Conservation (phyloP, 2,797 vertebrate genomes). For the Pangasius larnaudii region DNA sequence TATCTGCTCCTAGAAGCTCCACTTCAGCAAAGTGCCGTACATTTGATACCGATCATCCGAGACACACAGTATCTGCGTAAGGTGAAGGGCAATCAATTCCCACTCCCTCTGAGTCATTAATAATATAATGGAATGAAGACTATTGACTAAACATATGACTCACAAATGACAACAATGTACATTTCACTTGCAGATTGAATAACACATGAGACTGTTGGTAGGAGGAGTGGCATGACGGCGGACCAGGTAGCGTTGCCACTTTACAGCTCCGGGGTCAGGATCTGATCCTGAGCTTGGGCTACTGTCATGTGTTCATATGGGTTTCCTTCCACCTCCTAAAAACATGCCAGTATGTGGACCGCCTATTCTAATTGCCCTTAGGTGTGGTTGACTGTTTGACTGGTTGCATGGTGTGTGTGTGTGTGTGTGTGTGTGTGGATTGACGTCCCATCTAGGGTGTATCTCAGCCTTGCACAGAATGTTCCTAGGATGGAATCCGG, state of each 20-base stretch:
- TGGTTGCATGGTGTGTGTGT: neutral
- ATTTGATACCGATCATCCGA: constrained; percentile 43
- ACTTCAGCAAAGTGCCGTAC: constrained; percentile 49
- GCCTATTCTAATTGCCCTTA: neutral
- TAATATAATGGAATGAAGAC: neutral
- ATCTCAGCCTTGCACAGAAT: neutral
- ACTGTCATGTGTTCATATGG: neutral
- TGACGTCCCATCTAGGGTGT: neutral
- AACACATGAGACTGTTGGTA: neutral
- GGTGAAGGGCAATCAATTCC: constrained; percentile 42
- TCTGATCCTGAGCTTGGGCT: neutral
- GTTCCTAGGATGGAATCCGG: neutral
- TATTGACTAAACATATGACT: neutral
- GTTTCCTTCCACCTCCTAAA: neutral
- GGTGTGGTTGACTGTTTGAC: neutral
- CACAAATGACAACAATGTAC: neutral
- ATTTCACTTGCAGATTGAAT: neutral
- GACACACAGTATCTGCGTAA: neutral
- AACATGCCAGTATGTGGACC: neutral
- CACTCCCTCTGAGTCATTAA: neutral
- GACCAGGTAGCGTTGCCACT: neutral
- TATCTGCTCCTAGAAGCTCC: constrained; percentile 44
- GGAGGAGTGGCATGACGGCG: neutral
- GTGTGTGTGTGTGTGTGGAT: neutral
- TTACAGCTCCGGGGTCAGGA: neutral